Base-by-base conservation (phyloP, 2,113 vertebrate species). In the Otus sunia region DNA sequence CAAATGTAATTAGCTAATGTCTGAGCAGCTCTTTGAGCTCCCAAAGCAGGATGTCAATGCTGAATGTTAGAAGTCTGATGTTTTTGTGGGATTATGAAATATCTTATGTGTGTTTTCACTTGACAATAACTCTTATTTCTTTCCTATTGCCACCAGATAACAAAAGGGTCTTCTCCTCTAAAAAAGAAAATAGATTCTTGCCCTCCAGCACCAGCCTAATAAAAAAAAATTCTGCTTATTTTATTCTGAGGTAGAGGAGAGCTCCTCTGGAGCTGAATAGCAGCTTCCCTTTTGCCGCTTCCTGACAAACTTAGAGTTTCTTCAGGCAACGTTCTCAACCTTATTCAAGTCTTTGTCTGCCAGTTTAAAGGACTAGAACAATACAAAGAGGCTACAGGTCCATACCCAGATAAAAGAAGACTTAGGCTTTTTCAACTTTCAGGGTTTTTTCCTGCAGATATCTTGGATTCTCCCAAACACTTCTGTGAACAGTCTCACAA, bases 1-100 rank as follows among this genome's bases (percentile, higher is more conserved):
- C 72, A 83, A 84, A 56, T 83, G 64, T 74, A 52, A 95, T 94
- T 93, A 90, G 72, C 79, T 94, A 74, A 86, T 83, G 72, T 86
- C 92, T 95, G 86, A 92, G 62, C 45, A 94, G 59, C 80, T 64
- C 49, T 92, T 34, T 22, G 53, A 88, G 63, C 16, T 76, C 60
- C 79, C 41, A 86, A 63, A 83, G 50, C 72, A 88, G 75, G 83
- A 92, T 83, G 32, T 45, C 58, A 36, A 5, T 73, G 37, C 19
- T 77, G 72, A 86, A 55, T 32, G 23, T 62, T 50, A 59, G 30
- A 27, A 82, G 29, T 66, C 29, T 86, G 60, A 79, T 41, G 52
- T 20, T 69, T 93, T 86, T 76, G 30, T 77, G 39, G 43, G 49
- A 81, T 68, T 52, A 29, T 58, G 20, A 85, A 62, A 11, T 41